phyloP scores from a whole-genome alignment of 2,113 vertebrate genomes.

The Hypanus sabinus region DNA sequence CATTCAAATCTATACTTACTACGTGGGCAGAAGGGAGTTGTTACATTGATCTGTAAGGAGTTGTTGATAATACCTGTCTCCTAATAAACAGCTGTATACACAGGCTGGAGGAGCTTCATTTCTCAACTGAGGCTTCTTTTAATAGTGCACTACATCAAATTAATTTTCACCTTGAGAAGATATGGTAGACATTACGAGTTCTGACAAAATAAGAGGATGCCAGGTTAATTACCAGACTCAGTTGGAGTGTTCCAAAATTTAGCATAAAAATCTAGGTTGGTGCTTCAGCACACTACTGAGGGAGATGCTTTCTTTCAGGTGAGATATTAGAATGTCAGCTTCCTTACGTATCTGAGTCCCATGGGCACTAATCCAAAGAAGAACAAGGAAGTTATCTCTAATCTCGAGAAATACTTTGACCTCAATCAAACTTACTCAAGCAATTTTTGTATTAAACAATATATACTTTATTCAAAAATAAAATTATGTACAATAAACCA shows the following conservation, averaged over 20 bases:
- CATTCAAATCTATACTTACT: background rate
- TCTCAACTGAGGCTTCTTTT: background rate
- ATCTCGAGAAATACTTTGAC: no score
- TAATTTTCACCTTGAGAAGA: conserved; percentile 12
- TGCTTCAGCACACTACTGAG: no score
- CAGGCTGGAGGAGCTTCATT: background rate
- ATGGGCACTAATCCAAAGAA: no score
- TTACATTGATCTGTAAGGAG: background rate
- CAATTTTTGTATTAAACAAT: no score
- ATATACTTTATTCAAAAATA: no score
- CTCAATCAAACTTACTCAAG: no score
- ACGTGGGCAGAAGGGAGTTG: background rate
- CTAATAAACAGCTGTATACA: background rate
- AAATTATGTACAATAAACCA: no score
- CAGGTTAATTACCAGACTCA: conserved; percentile 1
- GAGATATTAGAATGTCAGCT: no score
- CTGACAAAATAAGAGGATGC: background rate
- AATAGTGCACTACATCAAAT: background rate
- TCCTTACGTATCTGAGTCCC: no score
- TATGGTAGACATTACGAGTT: background rate
- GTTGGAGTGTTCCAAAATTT: background rate
- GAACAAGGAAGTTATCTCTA: no score
- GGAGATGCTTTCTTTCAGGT: no score
- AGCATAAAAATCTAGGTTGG: no score
- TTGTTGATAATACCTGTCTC: background rate